Percentiles rank a stretch among this genome's conserved stretches.
Conservation (phyloP, 2,113 vertebrate species). For the Pteruthius melanotis region DNA sequence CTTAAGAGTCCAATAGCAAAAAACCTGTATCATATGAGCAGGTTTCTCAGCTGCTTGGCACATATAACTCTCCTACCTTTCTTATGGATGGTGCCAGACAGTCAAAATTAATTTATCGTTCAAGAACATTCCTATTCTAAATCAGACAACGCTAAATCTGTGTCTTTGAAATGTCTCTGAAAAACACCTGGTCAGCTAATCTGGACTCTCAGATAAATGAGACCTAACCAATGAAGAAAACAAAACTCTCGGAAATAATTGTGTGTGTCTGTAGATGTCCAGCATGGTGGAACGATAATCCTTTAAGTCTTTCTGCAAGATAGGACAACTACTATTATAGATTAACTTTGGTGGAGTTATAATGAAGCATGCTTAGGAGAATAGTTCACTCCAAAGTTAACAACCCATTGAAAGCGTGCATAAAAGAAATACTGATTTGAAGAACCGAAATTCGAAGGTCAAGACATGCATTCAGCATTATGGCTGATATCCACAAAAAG, state of each 20-base stretch:
- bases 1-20: neutral
- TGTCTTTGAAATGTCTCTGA: neutral
- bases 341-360: neutral
- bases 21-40: neutral
- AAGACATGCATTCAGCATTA: neutral
- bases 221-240: neutral
- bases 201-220: neutral
- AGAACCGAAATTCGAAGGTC: neutral
- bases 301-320: neutral
- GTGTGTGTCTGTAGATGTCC: neutral
- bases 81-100: neutral
- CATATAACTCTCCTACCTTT: neutral
- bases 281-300: neutral
- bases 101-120: neutral
- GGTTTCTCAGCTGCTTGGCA: neutral
- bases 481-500: neutral
- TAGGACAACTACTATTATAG: neutral
- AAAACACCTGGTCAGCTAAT: slow-evolving; percentile 3
- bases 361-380: neutral
- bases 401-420: neutral
- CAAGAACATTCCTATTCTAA: neutral
- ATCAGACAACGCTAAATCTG: neutral
- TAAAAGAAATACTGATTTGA: neutral
- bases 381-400: neutral
- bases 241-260: neutral